Evolutionary conservation across 2,797 vertebrate genomes (phyloP).

Genomic region (Gadopsis marmoratus): DNA sequence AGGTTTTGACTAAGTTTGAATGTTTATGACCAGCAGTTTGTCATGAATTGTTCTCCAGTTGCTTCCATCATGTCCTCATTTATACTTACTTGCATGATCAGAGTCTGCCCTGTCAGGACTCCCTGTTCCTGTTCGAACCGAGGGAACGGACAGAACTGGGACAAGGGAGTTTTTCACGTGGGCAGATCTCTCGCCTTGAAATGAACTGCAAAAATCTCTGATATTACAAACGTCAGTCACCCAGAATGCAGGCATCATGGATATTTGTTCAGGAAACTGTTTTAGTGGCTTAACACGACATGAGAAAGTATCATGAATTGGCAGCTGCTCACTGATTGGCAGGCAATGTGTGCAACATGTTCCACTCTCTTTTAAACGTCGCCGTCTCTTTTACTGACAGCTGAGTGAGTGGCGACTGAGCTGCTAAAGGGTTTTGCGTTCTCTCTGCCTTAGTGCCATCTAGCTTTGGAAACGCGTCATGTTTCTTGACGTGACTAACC

Average conservation of each 20-base stretch:
- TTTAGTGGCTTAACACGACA: neutral
- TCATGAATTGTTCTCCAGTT: neutral
- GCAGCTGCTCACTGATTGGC: too few relatives aligned
- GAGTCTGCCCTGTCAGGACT: constrained; percentile 10
- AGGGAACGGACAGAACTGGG: neutral
- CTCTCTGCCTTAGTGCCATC: too few relatives aligned
- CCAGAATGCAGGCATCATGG: neutral
- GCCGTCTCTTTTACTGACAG: too few relatives aligned
- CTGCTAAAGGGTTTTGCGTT: too few relatives aligned
- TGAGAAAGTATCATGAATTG: too few relatives aligned
- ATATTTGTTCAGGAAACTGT: neutral
- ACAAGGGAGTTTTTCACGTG: constrained; percentile 14
- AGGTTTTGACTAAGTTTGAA: neutral
- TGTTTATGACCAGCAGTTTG: neutral
- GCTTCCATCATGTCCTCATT: constrained; percentile 3
- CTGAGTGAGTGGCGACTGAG: too few relatives aligned
- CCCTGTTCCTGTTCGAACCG: constrained; percentile 18
- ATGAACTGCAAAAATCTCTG: constrained; percentile 2
- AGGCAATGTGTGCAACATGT: too few relatives aligned
- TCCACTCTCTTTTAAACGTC: too few relatives aligned
- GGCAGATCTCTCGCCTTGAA: constrained; percentile 2
- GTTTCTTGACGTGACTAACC: too few relatives aligned
- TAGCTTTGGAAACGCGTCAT: too few relatives aligned
- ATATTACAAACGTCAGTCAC: constrained; percentile 1
- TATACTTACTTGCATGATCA: neutral